Percentiles rank a stretch among this genome's conserved stretches.
Conservation (phyloP, 2,113 vertebrate genomes). For the Carollia perspicillata region DNA sequence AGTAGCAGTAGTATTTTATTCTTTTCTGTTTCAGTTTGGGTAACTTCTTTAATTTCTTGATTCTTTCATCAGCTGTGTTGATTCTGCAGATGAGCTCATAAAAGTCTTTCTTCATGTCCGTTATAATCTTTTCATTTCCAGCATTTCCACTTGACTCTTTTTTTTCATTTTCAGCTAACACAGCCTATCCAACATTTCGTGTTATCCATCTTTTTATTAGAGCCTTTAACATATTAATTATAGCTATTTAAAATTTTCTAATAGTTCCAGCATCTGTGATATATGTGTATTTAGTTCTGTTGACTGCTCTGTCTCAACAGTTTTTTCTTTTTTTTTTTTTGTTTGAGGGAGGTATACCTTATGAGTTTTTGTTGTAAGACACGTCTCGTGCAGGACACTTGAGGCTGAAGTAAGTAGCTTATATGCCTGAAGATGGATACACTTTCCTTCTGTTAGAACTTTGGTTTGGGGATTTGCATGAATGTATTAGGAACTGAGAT, state of each 20-base stretch:
- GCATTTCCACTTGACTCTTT: not conserved
- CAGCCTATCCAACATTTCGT: not conserved
- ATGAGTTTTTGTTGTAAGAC: not conserved
- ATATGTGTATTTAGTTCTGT: not conserved
- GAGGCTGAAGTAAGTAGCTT: not conserved
- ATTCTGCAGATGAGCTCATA: not conserved
- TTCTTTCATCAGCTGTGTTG: not conserved
- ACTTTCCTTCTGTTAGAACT: not conserved
- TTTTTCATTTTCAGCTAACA: not conserved
- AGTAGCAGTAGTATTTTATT: not conserved
- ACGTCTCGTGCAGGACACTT: not conserved
- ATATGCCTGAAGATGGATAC: not conserved
- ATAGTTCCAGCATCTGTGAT: not conserved
- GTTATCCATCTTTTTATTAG: not conserved
- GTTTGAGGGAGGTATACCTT: not conserved
- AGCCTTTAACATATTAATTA: not conserved
- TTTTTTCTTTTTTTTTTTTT: not conserved
- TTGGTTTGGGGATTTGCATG: not conserved
- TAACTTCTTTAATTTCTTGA: slow-evolving; percentile 19
- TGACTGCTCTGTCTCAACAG: not conserved
- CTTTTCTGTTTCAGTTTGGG: not conserved
- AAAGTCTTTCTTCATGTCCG: not conserved
- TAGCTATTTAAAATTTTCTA: not conserved
- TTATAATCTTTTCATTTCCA: not conserved
- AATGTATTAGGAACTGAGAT: not conserved